Percentiles rank a stretch among this genome's conserved stretches.
Evolutionary conservation across 2,797 vertebrate genomes (phyloP).

Genomic region (Valencia hispanica): DNA sequence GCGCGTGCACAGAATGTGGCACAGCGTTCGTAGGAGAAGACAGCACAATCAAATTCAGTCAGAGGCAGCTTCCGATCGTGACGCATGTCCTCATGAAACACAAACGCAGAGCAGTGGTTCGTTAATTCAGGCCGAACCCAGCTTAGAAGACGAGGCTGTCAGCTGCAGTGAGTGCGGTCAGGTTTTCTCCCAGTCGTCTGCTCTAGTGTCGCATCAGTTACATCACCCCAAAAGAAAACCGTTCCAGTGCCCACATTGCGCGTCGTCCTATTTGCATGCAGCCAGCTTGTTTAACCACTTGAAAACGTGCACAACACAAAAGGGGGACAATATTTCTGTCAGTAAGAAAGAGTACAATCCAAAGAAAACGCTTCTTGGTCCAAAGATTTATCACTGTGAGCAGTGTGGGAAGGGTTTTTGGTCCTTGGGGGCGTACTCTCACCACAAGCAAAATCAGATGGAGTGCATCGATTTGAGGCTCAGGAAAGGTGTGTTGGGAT

Average conservation of each 20-base stretch:
- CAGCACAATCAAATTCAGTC: conserved; percentile 66
- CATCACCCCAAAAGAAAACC: conserved; percentile 75
- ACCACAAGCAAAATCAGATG: conserved; percentile 80
- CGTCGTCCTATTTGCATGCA: conserved; percentile 68
- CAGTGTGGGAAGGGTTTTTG: conserved; percentile 85
- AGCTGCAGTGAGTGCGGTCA: conserved; percentile 76
- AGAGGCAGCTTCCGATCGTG: conserved; percentile 53
- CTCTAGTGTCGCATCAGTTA: conserved; percentile 78
- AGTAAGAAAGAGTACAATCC: conserved; percentile 80
- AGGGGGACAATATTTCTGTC: conserved; percentile 32
- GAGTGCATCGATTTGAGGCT: conserved; percentile 72
- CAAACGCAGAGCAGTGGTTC: conserved; percentile 53
- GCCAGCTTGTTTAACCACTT: conserved; percentile 73
- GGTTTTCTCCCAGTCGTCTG: conserved; percentile 74
- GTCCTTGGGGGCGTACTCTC: conserved; percentile 82
- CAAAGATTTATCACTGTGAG: conserved; percentile 83
- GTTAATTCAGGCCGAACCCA: conserved; percentile 51
- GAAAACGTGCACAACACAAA: conserved; percentile 68
- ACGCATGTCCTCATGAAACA: conserved; percentile 57
- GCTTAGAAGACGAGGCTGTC: conserved; percentile 65
- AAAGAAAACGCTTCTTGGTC: conserved; percentile 84
- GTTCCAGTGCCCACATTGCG: conserved; percentile 75
- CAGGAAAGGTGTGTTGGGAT: conserved; percentile 49
- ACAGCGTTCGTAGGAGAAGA: conserved; percentile 71
- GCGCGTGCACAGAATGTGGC: conserved; percentile 81